Evolutionary conservation across 2,113 vertebrate genomes (phyloP).

Genomic region (Centropristis striata): DNA sequence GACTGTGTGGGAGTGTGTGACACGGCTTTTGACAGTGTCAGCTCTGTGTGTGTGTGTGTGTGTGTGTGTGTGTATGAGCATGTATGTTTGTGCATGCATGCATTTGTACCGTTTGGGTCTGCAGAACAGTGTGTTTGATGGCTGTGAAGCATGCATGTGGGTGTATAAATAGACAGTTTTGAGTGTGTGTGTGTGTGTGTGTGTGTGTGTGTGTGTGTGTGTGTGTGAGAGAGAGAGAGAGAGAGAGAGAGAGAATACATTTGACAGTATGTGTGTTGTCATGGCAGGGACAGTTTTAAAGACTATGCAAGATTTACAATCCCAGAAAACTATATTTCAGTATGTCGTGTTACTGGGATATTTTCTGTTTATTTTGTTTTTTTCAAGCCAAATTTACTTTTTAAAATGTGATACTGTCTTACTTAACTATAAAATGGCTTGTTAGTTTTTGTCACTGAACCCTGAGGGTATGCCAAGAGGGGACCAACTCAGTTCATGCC

Average conservation of each 20-base stretch:
- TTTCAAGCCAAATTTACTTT: background rate
- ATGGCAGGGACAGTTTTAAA: background rate
- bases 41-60: background rate
- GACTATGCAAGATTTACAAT: background rate
- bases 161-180: background rate
- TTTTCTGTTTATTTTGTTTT: background rate
- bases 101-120: constrained; percentile 21
- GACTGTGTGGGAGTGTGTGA: constrained; percentile 7
- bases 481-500: background rate
- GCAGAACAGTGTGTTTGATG: constrained; percentile 25
- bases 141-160: constrained; percentile 4
- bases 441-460: constrained; percentile 4
- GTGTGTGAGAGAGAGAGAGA: constrained; percentile 30
- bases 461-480: background rate
- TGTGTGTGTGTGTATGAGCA: constrained; percentile 1
- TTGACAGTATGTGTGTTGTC: constrained; percentile 7
- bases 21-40: constrained; percentile 7
- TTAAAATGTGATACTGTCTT: background rate
- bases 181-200: constrained; percentile 24
- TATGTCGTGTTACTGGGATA: background rate
- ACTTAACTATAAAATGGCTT: background rate
- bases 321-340: background rate
- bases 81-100: constrained; percentile 33
- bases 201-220: constrained; percentile 21
- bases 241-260: background rate